A percentile compares a stretch with the other conserved stretches of the same genome.
Conservation (phyloP, 2,888 invertebrate genomes). For the Podabrus alpinus region DNA sequence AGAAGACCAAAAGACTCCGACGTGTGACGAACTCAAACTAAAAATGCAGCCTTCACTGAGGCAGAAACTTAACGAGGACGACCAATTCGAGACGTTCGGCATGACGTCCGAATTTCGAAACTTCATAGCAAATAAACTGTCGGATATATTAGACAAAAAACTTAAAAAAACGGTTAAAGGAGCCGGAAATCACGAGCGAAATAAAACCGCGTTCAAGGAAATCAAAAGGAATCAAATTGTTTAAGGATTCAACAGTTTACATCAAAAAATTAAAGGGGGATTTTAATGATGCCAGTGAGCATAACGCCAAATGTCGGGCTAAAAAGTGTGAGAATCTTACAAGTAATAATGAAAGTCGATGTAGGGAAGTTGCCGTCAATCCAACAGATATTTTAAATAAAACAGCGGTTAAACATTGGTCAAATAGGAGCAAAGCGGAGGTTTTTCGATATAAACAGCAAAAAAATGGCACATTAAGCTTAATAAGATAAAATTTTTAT, state of each 20-base stretch:
- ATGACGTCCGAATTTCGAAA: slow-evolving; percentile 61
- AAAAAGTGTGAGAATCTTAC: slow-evolving; percentile 43
- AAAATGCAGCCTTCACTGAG: slow-evolving; percentile 39
- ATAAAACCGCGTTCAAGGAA: slow-evolving; percentile 33
- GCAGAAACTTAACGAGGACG: slow-evolving; percentile 51
- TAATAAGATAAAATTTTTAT: slow-evolving; percentile 10
- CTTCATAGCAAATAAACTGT: slow-evolving; percentile 59
- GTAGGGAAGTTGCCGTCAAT: slow-evolving; percentile 53
- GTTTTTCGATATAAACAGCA: slow-evolving; percentile 57
- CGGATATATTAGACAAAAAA: slow-evolving; percentile 56
- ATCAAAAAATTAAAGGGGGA: slow-evolving; percentile 51
- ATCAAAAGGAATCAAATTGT: slow-evolving; percentile 55
- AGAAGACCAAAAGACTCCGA: neutral
- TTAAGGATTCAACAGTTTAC: slow-evolving; percentile 55
- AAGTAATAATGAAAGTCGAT: slow-evolving; percentile 36
- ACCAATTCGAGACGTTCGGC: slow-evolving; percentile 60
- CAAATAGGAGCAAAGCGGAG: slow-evolving; percentile 60
- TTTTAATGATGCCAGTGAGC: slow-evolving; percentile 36
- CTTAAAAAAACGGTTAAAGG: slow-evolving; percentile 43
- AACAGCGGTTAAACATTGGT: slow-evolving; percentile 60
- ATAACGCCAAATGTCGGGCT: neutral
- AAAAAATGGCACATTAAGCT: slow-evolving; percentile 46
- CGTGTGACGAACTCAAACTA: neutral
- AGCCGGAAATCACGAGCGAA: neutral
- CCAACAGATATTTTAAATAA: slow-evolving; percentile 58